Base-by-base conservation (phyloP, 2,888 invertebrate genomes). In the Bhutanitis thaidina region DNA sequence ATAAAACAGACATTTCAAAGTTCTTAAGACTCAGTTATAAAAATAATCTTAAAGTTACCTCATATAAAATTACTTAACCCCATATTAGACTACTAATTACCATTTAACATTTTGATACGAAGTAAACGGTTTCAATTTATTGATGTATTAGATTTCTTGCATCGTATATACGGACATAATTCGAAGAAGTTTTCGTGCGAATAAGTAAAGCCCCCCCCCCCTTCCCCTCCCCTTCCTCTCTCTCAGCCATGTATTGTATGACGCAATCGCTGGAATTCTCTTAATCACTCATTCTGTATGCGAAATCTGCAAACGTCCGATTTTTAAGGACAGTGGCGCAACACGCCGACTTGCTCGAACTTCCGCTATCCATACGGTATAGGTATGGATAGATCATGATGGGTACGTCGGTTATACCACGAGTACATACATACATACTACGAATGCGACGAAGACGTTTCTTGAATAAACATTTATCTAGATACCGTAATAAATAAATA, bases 271-370 rank as follows among this genome's bases (percentile, higher is more conserved):
- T 69, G 71, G 74, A 74, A 71, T 68, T 69, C 61, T 70, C 60
- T 69, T 74, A 75, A 76, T 74, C 74, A 69, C 67, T 71, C 62
- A 74, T 75, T 79, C 60, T 57, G 69, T 71, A 75, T 75, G 71
- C 74, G 69, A 77, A 76, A 74, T 77, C 68, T 67, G 67, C 65
- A 64, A 74, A 70, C 62, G 57, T 58, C 65, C 41, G 44, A 61
- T 70, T 71, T 74, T 72, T 69, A 74, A 78, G 69, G 74, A 71
- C 68, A 61, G 58, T 64, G 59, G 65, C 58, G 65, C 64, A 68
- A 71, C 66, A 55, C 62, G 61, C 58, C 62, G 58, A 62, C 54
- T 54, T 55, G 57, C 40, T 53, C 45, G 50, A 43, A 60, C 63
- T 68, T 68, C 69, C 65, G 66, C 61, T 5, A 20, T 20, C 20